Evolutionary conservation across 2,113 vertebrate species (phyloP).

Genomic region (Synodontis membranacea): DNA sequence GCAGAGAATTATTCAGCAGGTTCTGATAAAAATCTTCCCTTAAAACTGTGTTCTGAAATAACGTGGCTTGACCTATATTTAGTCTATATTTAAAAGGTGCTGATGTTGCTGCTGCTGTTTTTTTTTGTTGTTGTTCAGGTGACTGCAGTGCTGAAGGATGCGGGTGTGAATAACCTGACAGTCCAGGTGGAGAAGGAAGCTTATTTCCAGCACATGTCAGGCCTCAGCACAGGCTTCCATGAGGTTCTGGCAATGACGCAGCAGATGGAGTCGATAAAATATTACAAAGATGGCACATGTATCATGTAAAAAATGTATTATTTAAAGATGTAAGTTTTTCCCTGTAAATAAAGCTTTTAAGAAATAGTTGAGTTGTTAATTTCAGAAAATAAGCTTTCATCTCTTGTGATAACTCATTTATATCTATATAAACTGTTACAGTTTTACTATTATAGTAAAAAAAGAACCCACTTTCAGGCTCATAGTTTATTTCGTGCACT

Average conservation of each 20-base stretch:
- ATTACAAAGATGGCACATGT: constrained; percentile 90
- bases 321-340: constrained; percentile 45
- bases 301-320: constrained; percentile 81
- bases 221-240: constrained; percentile 93
- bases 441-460: no score
- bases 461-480: not conserved
- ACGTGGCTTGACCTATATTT: not conserved
- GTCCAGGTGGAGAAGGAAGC: constrained; percentile 98
- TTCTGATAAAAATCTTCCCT: constrained; percentile 61
- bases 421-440: not conserved
- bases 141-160: constrained; percentile 90
- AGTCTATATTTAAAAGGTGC: not conserved
- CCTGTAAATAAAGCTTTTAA: constrained; percentile 43
- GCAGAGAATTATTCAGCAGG: constrained; percentile 95
- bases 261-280: constrained; percentile 92
- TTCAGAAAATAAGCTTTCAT: not conserved
- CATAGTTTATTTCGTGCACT: not conserved
- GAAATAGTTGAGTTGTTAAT: not conserved
- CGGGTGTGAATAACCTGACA: constrained; percentile 91
- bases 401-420: not conserved
- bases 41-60: not conserved
- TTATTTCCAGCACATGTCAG: constrained; percentile 98
- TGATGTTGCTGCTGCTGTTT: not conserved
- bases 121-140: constrained; percentile 74
- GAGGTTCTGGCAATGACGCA: constrained; percentile 94